Evolutionary conservation across 2,113 vertebrate genomes (phyloP).

Genomic region (Mungos mungo): DNA sequence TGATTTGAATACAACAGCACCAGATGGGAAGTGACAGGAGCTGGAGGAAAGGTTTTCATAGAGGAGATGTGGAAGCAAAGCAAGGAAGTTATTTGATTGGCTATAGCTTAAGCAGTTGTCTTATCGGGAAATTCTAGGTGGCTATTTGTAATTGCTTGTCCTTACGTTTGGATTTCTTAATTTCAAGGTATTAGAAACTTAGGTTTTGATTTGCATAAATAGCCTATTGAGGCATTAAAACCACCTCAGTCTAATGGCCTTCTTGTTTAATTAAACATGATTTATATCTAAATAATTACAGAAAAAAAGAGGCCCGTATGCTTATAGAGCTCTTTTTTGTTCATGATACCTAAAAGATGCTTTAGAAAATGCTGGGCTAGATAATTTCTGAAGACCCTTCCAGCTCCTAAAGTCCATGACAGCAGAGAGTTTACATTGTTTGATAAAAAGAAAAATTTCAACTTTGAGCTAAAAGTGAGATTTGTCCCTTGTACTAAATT

Average conservation of each 20-base stretch:
- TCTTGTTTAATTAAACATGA: neutral
- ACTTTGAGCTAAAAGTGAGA: slow-evolving; percentile 39
- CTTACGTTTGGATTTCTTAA: neutral
- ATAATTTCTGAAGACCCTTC: slow-evolving; percentile 11
- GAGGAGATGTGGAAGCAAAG: neutral
- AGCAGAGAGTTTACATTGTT: slow-evolving; percentile 23
- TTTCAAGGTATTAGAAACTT: neutral
- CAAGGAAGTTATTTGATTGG: neutral
- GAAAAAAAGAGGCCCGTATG: neutral
- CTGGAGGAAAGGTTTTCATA: neutral
- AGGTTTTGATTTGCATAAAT: neutral
- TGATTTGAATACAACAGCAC: neutral
- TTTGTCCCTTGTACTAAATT: slow-evolving; percentile 43
- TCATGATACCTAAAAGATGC: neutral
- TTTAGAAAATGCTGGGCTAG: neutral
- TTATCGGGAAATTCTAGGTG: neutral
- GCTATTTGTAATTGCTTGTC: neutral
- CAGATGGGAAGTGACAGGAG: neutral
- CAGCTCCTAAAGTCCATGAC: neutral
- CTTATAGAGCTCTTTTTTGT: neutral
- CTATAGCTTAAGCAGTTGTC: neutral
- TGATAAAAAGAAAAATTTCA: slow-evolving; percentile 25
- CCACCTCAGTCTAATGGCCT: neutral
- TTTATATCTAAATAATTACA: slow-evolving; percentile 34
- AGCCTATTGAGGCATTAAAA: neutral